phyloP scores from a whole-genome alignment of 2,888 invertebrate species.

The Nezara viridula region DNA sequence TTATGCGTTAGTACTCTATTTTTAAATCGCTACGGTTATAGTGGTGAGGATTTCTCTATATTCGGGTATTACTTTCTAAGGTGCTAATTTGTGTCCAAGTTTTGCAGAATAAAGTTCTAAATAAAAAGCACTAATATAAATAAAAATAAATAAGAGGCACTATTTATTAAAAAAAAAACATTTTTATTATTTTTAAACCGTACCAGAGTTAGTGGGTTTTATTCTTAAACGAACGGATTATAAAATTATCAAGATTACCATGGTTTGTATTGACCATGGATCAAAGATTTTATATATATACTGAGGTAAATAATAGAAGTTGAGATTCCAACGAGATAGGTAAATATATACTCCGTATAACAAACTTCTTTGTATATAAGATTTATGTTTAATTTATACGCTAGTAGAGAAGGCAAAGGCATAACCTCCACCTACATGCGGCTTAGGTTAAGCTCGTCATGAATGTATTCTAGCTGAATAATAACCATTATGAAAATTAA shows the following conservation, averaged over 20 bases:
- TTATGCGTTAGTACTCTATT: too few relatives aligned
- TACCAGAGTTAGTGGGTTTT: too few relatives aligned
- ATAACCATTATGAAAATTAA: background rate
- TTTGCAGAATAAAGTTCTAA: too few relatives aligned
- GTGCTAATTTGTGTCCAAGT: too few relatives aligned
- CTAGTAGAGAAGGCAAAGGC: background rate
- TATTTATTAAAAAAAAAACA: too few relatives aligned
- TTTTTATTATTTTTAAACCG: too few relatives aligned
- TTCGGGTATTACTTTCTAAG: too few relatives aligned
- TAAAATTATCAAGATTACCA: background rate
- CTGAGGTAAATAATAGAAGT: background rate
- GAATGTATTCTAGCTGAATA: background rate
- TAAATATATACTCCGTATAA: background rate
- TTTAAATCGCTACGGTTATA: too few relatives aligned
- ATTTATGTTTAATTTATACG: slow-evolving; percentile 11
- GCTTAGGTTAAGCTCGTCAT: background rate
- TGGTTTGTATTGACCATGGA: background rate
- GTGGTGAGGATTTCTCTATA: too few relatives aligned
- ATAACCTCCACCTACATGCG: background rate
- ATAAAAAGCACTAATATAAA: too few relatives aligned
- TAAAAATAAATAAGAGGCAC: too few relatives aligned
- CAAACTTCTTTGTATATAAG: background rate
- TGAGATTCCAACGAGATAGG: background rate
- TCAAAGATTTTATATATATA: background rate
- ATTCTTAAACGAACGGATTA: background rate